Percentiles rank a stretch among this genome's conserved stretches.
Evolutionary conservation across 1,140 invertebrate genomes (phyloP).

Genomic region (Diuraphis noxia): DNA sequence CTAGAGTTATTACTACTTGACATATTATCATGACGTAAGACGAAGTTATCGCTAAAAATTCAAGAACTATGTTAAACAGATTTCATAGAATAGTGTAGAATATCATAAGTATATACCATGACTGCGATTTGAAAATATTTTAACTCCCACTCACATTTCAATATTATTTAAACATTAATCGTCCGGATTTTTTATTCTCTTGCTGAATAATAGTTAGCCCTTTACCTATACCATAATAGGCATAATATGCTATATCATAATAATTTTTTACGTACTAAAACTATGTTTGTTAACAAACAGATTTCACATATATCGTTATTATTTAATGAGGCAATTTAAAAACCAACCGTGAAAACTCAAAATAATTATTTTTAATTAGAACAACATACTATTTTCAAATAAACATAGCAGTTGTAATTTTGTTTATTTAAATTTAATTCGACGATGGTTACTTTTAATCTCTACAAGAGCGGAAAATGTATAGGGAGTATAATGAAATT

Average conservation of each 20-base stretch:
- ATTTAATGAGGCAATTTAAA: not conserved
- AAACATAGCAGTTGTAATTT: not conserved
- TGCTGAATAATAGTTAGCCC: not conserved
- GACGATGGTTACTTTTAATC: not conserved
- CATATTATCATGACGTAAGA: not conserved
- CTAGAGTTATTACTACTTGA: not conserved
- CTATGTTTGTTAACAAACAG: not conserved
- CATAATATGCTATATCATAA: not conserved
- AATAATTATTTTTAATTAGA: slow-evolving; percentile 12
- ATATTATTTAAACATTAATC: not conserved
- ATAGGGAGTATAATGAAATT: not conserved
- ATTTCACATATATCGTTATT: not conserved
- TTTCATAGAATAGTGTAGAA: not conserved
- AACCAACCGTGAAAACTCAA: not conserved
- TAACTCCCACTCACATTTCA: not conserved
- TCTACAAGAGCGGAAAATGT: not conserved
- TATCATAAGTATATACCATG: not conserved
- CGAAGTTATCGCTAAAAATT: not conserved
- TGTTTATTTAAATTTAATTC: not conserved
- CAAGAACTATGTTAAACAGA: not conserved
- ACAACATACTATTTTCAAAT: not conserved
- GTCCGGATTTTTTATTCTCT: not conserved
- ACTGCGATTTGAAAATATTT: not conserved
- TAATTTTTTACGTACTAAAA: not conserved
- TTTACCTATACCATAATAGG: no score